Evolutionary conservation across 2,888 invertebrate genomes (phyloP).

Genomic region (Thera obeliscata): DNA sequence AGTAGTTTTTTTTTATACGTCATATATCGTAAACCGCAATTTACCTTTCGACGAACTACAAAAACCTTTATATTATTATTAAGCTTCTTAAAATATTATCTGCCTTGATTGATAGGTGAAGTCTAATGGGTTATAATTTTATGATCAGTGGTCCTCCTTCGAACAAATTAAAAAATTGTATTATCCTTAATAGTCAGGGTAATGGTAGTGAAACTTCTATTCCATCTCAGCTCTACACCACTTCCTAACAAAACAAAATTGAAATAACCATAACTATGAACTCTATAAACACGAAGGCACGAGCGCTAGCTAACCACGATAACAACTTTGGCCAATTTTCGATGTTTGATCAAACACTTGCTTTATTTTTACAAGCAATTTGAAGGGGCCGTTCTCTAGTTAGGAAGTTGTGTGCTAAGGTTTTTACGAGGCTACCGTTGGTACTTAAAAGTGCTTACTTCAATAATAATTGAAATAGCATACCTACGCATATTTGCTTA

Average conservation of each 20-base stretch:
- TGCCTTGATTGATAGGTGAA: too few species aligned
- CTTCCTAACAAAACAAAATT: slow-evolving; percentile 55
- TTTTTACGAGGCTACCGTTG: slow-evolving; percentile 18
- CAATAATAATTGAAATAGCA: slow-evolving; percentile 1
- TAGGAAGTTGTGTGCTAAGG: slow-evolving; percentile 2
- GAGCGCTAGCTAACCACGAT: slow-evolving; percentile 53
- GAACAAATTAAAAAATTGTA: too few species aligned
- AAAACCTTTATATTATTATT: too few species aligned
- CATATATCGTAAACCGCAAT: too few species aligned
- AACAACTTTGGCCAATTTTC: slow-evolving; percentile 30
- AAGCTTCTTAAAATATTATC: too few species aligned
- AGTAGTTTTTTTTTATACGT: too few species aligned
- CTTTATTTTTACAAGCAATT: slow-evolving; percentile 21
- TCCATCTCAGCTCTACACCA: slow-evolving; percentile 1
- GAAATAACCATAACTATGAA: slow-evolving; percentile 68
- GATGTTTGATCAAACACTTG: slow-evolving; percentile 26
- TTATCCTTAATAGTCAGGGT: too few species aligned
- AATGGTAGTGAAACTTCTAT: background rate
- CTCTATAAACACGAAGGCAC: slow-evolving; percentile 60
- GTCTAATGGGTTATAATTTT: too few species aligned
- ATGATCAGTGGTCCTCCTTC: too few species aligned
- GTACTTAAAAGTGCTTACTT: slow-evolving; percentile 5
- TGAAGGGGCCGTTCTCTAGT: slow-evolving; percentile 14
- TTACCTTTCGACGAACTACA: too few species aligned
- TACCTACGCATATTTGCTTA: background rate